Percentiles rank a stretch among this genome's conserved stretches.
Evolutionary conservation across 2,113 vertebrate genomes (phyloP).

Genomic region (Scolopax mira): DNA sequence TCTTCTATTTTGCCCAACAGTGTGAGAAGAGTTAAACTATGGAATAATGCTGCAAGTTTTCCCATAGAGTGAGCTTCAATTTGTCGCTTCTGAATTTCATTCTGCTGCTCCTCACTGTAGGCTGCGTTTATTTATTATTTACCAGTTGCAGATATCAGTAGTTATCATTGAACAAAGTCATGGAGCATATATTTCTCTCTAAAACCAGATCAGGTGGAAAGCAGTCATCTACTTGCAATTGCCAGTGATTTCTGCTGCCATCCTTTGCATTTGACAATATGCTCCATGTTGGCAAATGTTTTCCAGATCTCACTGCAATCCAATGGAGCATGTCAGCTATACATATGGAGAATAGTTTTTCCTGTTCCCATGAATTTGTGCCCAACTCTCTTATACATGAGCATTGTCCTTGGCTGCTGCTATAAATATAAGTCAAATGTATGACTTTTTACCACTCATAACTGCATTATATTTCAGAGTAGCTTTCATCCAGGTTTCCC

Average conservation of each 20-base stretch:
- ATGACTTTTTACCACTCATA: neutral
- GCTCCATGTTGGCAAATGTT: neutral
- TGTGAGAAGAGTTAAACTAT: neutral
- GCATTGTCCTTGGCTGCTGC: neutral
- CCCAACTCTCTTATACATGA: neutral
- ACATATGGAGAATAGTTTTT: neutral
- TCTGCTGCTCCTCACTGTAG: neutral
- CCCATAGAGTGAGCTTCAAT: neutral
- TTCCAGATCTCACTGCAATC: neutral
- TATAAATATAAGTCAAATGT: neutral
- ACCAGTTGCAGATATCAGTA: neutral
- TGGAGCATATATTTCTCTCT: neutral
- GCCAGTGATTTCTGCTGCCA: neutral
- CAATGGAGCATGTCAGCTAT: neutral
- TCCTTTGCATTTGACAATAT: neutral
- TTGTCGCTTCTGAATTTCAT: neutral
- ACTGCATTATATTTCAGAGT: neutral
- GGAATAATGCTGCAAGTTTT: neutral
- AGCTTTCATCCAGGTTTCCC: neutral
- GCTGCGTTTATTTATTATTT: neutral
- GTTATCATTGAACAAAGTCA: neutral
- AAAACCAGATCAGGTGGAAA: neutral
- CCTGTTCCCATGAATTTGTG: neutral
- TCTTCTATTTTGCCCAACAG: neutral
- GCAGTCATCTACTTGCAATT: neutral